phyloP scores from a whole-genome alignment of 2,888 invertebrate genomes.

The Arctia plantaginis region DNA sequence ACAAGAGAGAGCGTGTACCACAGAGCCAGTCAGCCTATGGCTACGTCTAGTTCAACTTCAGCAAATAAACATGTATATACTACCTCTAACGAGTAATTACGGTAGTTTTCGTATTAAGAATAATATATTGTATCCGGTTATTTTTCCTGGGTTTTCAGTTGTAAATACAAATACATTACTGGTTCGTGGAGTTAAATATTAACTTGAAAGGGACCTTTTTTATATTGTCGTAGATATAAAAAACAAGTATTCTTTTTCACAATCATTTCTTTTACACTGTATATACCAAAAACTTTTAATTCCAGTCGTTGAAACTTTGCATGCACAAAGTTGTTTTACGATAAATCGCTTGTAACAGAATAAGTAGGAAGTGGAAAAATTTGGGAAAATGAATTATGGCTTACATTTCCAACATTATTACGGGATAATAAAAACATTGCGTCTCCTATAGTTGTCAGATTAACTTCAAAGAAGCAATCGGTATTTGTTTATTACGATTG shows the following conservation, averaged over 20 bases:
- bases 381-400: not conserved
- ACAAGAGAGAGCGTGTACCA: too few relatives aligned
- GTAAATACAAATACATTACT: not conserved
- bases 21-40: too few relatives aligned
- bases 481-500: not conserved
- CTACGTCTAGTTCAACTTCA: too few relatives aligned
- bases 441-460: not conserved
- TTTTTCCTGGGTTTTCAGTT: not conserved
- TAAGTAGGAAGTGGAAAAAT: not conserved
- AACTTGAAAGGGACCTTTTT: not conserved
- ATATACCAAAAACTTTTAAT: not conserved
- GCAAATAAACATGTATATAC: too few relatives aligned
- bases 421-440: conserved; percentile 10
- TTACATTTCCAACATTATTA: conserved; percentile 1
- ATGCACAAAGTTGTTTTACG: conserved; percentile 8
- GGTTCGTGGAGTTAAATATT: not conserved
- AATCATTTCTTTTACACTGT: not conserved
- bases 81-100: not conserved
- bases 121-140: not conserved
- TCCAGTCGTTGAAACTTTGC: not conserved
- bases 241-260: not conserved
- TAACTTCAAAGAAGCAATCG: not conserved
- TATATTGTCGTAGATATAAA: not conserved
- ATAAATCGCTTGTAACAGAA: conserved; percentile 5
- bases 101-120: not conserved